Percentiles rank a stretch among this genome's conserved stretches.
Conservation (phyloP, 2,797 vertebrate genomes). For the Rhynchonycteris naso region DNA sequence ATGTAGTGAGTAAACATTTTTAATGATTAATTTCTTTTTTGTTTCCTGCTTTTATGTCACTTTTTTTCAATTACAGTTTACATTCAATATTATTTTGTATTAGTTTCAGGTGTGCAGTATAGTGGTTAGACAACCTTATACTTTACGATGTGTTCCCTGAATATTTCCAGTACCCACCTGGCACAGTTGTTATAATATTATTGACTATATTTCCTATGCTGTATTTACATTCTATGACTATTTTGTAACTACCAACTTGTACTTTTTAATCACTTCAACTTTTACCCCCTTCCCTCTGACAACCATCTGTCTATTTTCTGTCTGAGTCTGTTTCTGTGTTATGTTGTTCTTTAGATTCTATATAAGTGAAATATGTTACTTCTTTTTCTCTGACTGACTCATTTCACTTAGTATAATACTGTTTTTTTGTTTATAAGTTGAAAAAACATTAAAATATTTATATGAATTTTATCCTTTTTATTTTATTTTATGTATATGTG, state of each 20-base stretch:
- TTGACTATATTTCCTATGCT: neutral
- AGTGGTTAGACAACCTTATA: neutral
- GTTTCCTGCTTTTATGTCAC: neutral
- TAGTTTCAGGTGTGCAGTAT: neutral
- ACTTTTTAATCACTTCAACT: neutral
- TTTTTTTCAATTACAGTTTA: neutral
- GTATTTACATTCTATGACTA: neutral
- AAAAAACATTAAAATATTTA: conserved; percentile 12
- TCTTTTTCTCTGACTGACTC: neutral
- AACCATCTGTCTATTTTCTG: neutral
- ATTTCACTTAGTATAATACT: neutral
- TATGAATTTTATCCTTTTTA: neutral
- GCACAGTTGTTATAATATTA: neutral
- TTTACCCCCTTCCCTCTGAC: neutral
- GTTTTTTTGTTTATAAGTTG: conserved; percentile 12
- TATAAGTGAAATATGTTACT: neutral
- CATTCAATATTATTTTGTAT: neutral
- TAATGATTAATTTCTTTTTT: conserved; percentile 40
- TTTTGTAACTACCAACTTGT: neutral
- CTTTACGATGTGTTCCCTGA: neutral
- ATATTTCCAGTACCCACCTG: neutral
- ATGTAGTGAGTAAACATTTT: neutral
- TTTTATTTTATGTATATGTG: neutral
- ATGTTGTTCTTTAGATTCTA: neutral
- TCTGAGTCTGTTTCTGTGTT: neutral